phyloP scores from a whole-genome alignment of 2,113 vertebrate species.

The Jaculus jaculus region DNA sequence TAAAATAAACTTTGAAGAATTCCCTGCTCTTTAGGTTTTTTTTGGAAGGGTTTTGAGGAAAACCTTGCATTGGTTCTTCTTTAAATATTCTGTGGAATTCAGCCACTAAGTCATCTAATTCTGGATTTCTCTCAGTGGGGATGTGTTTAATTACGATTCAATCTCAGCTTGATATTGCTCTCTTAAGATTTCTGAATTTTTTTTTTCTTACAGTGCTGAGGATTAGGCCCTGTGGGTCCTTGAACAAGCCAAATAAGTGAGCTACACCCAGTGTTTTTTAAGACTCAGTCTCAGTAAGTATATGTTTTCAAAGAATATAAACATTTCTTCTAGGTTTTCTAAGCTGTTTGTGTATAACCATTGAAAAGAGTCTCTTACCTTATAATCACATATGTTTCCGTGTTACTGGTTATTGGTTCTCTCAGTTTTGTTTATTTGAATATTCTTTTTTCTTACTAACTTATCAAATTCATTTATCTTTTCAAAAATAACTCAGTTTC shows the following conservation, averaged over 20 bases:
- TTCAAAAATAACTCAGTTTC: not conserved
- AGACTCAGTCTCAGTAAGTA: not conserved
- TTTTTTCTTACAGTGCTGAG: not conserved
- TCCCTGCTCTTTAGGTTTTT: not conserved
- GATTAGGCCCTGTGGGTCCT: not conserved
- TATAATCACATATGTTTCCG: not conserved
- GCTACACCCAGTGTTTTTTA: not conserved
- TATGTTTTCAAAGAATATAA: not conserved
- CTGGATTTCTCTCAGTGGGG: not conserved
- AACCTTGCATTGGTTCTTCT: not conserved
- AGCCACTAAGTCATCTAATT: not conserved
- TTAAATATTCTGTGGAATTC: not conserved
- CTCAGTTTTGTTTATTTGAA: not conserved
- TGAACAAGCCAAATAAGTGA: not conserved
- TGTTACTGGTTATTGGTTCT: not conserved
- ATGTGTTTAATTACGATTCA: not conserved
- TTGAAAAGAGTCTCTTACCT: not conserved
- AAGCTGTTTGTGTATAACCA: not conserved
- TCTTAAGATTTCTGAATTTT: not conserved
- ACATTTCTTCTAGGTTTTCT: not conserved
- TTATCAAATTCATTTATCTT: not conserved
- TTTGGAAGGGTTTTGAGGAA: not conserved
- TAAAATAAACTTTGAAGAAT: not conserved
- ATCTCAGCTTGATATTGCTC: not conserved
- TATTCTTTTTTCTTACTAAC: not conserved